Evolutionary conservation across 1,140 invertebrate genomes (phyloP).

Genomic region (Ladona fulva): DNA sequence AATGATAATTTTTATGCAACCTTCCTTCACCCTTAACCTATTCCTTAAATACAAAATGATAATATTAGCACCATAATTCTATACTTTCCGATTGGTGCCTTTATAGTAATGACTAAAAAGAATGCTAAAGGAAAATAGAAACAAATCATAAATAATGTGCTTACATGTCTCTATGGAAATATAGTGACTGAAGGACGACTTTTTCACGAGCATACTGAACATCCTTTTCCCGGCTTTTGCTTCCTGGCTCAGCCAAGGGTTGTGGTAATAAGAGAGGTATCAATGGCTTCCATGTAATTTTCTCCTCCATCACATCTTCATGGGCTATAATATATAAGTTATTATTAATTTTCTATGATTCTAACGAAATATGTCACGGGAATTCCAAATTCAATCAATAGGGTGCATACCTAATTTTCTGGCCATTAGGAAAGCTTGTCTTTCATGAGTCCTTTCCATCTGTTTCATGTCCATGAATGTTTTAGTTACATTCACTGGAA

Average conservation of each 20-base stretch:
- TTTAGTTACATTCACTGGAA: conserved; percentile 79
- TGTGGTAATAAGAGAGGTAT: conserved; percentile 56
- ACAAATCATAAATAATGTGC: conserved; percentile 29
- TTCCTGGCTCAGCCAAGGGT: conserved; percentile 56
- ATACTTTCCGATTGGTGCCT: too few relatives aligned
- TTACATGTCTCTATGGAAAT: conserved; percentile 71
- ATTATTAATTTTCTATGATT: too few relatives aligned
- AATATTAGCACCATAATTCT: background rate
- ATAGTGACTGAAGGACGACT: conserved; percentile 71
- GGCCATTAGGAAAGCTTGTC: conserved; percentile 68
- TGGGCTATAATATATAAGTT: conserved; percentile 30
- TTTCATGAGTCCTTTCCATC: conserved; percentile 75
- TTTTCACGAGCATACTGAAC: conserved; percentile 79
- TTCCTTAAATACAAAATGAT: background rate
- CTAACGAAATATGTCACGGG: too few relatives aligned
- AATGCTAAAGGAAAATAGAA: conserved; percentile 12
- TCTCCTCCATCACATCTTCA: conserved; percentile 71
- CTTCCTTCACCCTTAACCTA: background rate
- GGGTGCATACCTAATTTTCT: conserved; percentile 52
- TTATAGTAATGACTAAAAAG: conserved; percentile 15
- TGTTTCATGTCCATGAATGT: conserved; percentile 88
- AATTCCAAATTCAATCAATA: background rate
- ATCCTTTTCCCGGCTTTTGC: conserved; percentile 74
- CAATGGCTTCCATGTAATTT: conserved; percentile 57
- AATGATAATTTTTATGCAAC: conserved; percentile 7